These are phyloP conservation scores for Ellobius talpinus DNA, from an alignment of 2,113 vertebrate genomes.

Conservation along the genomic window DNA sequence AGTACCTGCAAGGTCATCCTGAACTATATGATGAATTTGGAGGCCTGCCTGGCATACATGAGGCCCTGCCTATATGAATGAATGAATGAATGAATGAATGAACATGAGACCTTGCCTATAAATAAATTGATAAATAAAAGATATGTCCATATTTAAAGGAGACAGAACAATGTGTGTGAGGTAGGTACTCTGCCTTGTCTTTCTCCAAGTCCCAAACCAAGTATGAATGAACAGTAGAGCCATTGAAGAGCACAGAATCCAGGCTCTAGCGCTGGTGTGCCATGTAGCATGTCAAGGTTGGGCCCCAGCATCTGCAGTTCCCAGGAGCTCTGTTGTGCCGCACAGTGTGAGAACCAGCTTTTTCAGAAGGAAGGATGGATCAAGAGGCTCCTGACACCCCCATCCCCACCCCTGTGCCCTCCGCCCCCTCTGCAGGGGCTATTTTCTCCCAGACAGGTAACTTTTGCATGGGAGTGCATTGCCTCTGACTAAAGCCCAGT, in stretches of 20 bases:
- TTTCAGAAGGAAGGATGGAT: neutral
- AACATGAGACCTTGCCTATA: too few relatives aligned
- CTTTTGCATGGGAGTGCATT: neutral
- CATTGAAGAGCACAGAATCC: neutral
- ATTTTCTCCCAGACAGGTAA: neutral
- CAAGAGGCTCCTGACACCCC: neutral
- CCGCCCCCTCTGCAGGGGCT: neutral
- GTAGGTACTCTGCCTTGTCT: neutral
- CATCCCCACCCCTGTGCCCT: neutral
- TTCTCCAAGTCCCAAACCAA: neutral
- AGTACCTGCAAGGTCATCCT: neutral
- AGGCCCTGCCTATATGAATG: neutral
- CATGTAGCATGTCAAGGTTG: neutral
- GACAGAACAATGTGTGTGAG: neutral
- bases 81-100: neutral
- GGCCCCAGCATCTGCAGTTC: neutral
- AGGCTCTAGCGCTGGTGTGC: neutral
- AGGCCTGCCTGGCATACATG: neutral
- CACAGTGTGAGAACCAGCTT: neutral
- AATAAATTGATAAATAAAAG: neutral
- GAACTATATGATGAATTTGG: neutral
- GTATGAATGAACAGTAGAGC: neutral
- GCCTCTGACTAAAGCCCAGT: neutral
- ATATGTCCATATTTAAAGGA: neutral
- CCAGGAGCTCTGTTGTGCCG: neutral